Evolutionary conservation across 2,888 invertebrate genomes (phyloP), one percentile per base, ranked within the genome.

Genomic region (Pollenia amentaria): DNA sequence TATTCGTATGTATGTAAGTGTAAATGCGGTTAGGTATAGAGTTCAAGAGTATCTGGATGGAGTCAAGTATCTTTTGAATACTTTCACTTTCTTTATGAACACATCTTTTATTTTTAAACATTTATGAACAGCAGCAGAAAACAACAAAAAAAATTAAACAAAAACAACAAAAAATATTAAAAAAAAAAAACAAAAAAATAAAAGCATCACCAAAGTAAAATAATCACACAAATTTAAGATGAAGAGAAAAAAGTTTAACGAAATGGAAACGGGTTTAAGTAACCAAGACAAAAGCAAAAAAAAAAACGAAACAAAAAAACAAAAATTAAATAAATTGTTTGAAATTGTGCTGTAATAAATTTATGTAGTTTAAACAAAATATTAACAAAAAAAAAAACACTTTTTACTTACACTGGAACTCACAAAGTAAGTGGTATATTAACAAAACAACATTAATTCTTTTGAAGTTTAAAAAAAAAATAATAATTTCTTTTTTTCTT

Each of bases 21-120:
- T 44, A 29, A 46, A 38, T 57, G 82, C 48, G 62, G 21, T 77
- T 69, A 46, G 65, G 70, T 84, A 64, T 81, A 76, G 84, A 87
- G 87, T 87, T 87, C 87, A 84, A 87, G 80, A 87, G 87, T 87
- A 84, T 87, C 57, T 82, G 48, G 21, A 14, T 79, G 70, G 51
- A 64, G 73, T 75, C 70, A 65, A 53, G 51, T 84, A 84, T 80
- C 79, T 86, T 79, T 85, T 67, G 55, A 80, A 83, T 84, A 85
- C 85, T 85, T 88, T 88, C 85, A 88, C 88, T 88, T 88, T 88
- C 88, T 78, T 76, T 82, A 87, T 84, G 80, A 87, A 70, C 57
- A 80, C 65, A 87, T 65, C 75, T 83, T 83, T 83, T 80, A 80
- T 84, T 83, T 86, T 79, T 69, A 60, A 73, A 60, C 21, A 75